These are phyloP conservation scores for Chiloscyllium punctatum DNA, from an alignment of 2,797 vertebrate species.

Conservation along the genomic window DNA sequence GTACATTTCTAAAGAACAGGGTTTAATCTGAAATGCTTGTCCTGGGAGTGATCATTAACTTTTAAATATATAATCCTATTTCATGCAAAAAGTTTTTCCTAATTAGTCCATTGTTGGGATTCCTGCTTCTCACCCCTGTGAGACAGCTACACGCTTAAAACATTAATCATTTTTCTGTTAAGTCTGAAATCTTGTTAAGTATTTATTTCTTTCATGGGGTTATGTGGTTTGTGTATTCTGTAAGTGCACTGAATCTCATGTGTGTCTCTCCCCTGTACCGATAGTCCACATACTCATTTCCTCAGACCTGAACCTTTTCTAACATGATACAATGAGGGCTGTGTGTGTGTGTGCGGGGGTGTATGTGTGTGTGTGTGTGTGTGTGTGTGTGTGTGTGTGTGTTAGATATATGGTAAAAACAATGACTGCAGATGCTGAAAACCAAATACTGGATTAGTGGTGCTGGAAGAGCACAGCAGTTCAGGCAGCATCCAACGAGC, in stretches of 20 bases:
- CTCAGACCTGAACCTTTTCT: not conserved
- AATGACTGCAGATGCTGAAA: no score
- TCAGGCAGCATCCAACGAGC: no score
- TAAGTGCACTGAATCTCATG: not conserved
- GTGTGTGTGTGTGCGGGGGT: not conserved
- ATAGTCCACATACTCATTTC: not conserved
- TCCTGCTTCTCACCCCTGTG: not conserved
- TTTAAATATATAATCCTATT: conserved; percentile 34
- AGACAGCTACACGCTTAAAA: not conserved
- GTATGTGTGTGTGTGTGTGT: not conserved
- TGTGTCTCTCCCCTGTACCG: not conserved
- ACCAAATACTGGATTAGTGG: no score
- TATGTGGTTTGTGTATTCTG: not conserved
- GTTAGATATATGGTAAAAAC: no score
- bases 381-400: no score
- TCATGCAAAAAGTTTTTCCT: not conserved
- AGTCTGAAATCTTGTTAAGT: not conserved
- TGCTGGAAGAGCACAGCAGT: no score
- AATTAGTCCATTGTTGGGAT: not conserved
- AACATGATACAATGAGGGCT: not conserved
- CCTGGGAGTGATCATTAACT: conserved; percentile 6
- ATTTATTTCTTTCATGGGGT: not conserved
- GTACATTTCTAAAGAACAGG: not conserved
- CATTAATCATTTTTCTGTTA: not conserved
- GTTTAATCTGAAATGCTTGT: not conserved